A percentile compares a stretch with the other conserved stretches of the same genome.
These are phyloP conservation scores for Gryon sp. DNA, from an alignment of 1,140 invertebrate species.

Conservation along the genomic window DNA sequence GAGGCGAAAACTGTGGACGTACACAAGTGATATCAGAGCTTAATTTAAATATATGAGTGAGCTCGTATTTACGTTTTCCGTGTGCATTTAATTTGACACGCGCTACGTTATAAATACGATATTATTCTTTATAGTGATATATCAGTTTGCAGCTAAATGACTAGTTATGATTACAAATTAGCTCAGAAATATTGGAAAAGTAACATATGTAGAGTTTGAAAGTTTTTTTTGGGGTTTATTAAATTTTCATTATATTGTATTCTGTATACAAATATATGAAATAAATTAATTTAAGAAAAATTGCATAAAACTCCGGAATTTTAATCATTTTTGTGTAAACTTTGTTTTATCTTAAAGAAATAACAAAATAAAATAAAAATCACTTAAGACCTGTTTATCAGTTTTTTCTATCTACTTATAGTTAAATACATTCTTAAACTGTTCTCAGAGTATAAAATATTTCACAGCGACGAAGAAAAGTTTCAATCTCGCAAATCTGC, in stretches of 20 bases:
- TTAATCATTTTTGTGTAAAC: too few species aligned
- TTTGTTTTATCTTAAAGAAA: too few species aligned
- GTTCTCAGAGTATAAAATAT: conserved; percentile 3
- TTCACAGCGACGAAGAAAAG: conserved; percentile 22
- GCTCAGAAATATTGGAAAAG: conserved; percentile 13
- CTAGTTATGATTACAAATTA: conserved; percentile 19
- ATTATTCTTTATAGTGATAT: conserved; percentile 4
- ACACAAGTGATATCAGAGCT: conserved; percentile 17
- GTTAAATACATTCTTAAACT: conserved; percentile 1
- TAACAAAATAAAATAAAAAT: too few species aligned
- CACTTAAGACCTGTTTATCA: too few species aligned
- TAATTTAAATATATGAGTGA: conserved; percentile 44
- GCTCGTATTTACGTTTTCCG: conserved; percentile 26
- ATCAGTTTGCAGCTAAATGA: conserved; percentile 16
- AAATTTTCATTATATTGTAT: too few species aligned
- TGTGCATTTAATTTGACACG: conserved; percentile 30
- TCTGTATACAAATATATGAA: too few species aligned
- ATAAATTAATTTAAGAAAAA: too few species aligned
- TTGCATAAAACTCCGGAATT: too few species aligned
- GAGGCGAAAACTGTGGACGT: conserved; percentile 10
- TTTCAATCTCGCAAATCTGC: conserved; percentile 22
- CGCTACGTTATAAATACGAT: conserved; percentile 26
- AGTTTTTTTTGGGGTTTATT: neutral
- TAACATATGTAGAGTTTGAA: neutral
- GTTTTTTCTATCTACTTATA: neutral